phyloP scores from a whole-genome alignment of 2,113 vertebrate species.

The Progne subis region DNA sequence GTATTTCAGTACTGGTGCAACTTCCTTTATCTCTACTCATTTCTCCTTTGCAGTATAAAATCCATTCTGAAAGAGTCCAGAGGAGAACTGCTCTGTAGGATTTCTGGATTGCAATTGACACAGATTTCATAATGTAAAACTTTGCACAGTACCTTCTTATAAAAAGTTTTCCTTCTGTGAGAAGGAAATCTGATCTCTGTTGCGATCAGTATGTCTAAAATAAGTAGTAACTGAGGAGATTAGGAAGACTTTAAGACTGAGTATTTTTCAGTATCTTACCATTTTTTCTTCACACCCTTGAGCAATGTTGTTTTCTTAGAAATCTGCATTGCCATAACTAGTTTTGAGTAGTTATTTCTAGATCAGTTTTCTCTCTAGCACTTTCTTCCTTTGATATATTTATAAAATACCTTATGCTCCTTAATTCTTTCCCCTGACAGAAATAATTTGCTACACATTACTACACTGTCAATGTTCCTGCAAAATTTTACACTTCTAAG shows the following conservation, averaged over 20 bases:
- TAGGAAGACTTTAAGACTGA: neutral
- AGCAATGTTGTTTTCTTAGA: neutral
- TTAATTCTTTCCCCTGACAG: slow-evolving; percentile 40
- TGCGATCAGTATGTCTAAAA: neutral
- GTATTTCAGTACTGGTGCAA: neutral
- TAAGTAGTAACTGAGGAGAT: neutral
- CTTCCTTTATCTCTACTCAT: neutral
- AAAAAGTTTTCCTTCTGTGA: neutral
- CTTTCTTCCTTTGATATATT: slow-evolving; percentile 11
- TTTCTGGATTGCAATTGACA: neutral
- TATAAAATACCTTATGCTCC: slow-evolving; percentile 50
- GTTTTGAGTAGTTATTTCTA: neutral
- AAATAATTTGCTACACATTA: slow-evolving; percentile 10
- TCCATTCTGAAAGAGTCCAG: neutral
- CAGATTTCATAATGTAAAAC: neutral
- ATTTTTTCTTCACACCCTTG: neutral
- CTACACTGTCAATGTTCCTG: slow-evolving; percentile 29
- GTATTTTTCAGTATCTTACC: neutral
- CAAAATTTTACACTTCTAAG: slow-evolving; percentile 37
- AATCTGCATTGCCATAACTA: neutral
- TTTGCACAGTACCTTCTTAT: neutral
- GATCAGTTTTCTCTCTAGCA: slow-evolving; percentile 4
- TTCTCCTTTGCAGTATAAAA: neutral
- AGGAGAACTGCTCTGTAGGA: neutral
- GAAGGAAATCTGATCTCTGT: too few species aligned